Evolutionary conservation across 2,113 vertebrate genomes (phyloP).

Genomic region (Triplophysa dalaica): DNA sequence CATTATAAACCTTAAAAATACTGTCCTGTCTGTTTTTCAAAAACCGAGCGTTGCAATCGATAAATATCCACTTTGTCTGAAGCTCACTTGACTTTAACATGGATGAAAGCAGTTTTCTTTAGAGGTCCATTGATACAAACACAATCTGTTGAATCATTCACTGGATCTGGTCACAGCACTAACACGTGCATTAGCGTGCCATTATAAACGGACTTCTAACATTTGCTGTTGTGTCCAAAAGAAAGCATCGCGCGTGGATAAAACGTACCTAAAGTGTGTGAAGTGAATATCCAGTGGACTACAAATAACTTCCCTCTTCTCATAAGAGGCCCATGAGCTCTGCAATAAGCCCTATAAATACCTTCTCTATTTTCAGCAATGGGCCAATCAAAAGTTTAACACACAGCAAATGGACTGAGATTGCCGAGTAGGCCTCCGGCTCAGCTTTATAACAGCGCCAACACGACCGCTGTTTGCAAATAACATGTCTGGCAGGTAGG

Average conservation of each 20-base stretch:
- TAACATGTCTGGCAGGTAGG: background rate
- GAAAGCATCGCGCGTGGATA: background rate
- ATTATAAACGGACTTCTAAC: background rate
- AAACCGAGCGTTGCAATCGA: too few relatives aligned
- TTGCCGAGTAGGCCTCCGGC: background rate
- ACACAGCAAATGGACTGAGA: conserved; percentile 31
- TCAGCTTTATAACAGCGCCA: background rate
- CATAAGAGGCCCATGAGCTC: conserved; percentile 29
- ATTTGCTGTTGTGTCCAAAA: background rate
- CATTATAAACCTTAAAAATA: too few relatives aligned
- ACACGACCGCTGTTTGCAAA: background rate
- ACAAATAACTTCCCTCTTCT: conserved; percentile 13
- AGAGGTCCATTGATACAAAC: too few relatives aligned
- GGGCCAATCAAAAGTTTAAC: conserved; percentile 37
- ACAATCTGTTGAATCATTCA: too few relatives aligned
- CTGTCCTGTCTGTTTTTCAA: too few relatives aligned
- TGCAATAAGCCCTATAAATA: conserved; percentile 22
- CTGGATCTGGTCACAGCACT: too few relatives aligned
- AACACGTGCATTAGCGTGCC: too few relatives aligned
- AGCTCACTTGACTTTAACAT: too few relatives aligned
- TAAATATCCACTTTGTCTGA: too few relatives aligned
- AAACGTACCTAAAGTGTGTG: conserved; percentile 21
- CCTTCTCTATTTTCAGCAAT: conserved; percentile 20
- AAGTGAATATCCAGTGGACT: conserved; percentile 30
- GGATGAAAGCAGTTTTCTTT: too few relatives aligned